A percentile compares a stretch with the other conserved stretches of the same genome.
These are phyloP conservation scores for Alectoris magna DNA, from an alignment of 2,797 vertebrate genomes.

Conservation along the genomic window DNA sequence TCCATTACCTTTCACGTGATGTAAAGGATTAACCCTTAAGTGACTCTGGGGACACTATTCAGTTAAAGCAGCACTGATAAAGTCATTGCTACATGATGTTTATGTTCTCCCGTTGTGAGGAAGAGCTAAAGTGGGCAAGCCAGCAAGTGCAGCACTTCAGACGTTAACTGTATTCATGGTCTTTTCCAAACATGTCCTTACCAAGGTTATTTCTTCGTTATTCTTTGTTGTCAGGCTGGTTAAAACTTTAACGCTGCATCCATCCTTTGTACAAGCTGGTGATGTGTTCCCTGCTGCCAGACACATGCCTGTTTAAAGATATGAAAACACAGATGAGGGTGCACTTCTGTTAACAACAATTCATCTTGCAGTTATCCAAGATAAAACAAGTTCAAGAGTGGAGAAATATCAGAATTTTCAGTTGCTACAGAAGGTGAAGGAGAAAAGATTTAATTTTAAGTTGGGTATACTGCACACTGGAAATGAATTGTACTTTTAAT, in stretches of 20 bases:
- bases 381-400: not conserved
- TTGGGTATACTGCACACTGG: not conserved
- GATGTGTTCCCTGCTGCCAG: not conserved
- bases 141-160: constrained; percentile 57
- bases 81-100: not conserved
- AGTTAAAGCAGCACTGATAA: not conserved
- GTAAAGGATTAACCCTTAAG: constrained; percentile 59
- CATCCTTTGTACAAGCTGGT: not conserved
- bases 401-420: not conserved
- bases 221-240: not conserved
- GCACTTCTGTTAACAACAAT: not conserved
- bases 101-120: constrained; percentile 19
- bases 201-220: constrained; percentile 40
- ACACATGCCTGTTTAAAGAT: not conserved
- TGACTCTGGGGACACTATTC: not conserved
- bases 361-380: not conserved
- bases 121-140: not conserved
- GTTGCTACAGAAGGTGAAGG: not conserved
- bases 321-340: not conserved
- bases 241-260: not conserved
- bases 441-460: constrained; percentile 20
- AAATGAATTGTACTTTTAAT: constrained; percentile 42
- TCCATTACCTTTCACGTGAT: constrained; percentile 23
- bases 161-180: constrained; percentile 62
- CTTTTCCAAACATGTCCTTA: constrained; percentile 43